These are phyloP conservation scores for Tragelaphus imberbis DNA, from an alignment of 2,113 vertebrate genomes.

Conservation along the genomic window DNA sequence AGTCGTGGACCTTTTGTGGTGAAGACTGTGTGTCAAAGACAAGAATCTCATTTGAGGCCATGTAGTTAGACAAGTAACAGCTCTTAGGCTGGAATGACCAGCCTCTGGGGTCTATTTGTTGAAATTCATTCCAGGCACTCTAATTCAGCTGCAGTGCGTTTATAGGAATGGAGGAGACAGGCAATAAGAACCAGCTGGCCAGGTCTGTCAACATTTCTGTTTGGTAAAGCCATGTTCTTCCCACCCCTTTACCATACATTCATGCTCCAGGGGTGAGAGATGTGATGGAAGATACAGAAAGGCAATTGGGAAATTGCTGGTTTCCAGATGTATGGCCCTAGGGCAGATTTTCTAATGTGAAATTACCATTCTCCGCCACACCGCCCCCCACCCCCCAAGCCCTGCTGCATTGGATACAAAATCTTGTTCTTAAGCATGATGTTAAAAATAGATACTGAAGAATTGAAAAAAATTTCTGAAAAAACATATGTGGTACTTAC, in stretches of 20 bases:
- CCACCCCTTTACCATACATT: background rate
- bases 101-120: background rate
- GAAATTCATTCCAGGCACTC: background rate
- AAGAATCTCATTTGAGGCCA: background rate
- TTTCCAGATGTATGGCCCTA: slow-evolving; percentile 24
- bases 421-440: background rate
- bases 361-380: background rate
- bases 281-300: background rate
- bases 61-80: background rate
- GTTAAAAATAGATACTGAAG: background rate
- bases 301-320: background rate
- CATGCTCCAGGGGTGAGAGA: background rate
- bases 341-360: slow-evolving; percentile 33
- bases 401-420: background rate
- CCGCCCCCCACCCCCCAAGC: background rate
- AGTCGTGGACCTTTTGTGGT: background rate
- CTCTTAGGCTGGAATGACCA: background rate
- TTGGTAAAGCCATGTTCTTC: background rate
- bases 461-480: background rate
- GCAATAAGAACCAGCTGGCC: background rate
- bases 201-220: background rate
- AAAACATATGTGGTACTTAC: background rate
- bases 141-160: background rate
- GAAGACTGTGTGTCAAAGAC: background rate
- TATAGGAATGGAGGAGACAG: background rate